phyloP scores from a whole-genome alignment of 2,888 invertebrate genomes.

The Pegoplata infirma region DNA sequence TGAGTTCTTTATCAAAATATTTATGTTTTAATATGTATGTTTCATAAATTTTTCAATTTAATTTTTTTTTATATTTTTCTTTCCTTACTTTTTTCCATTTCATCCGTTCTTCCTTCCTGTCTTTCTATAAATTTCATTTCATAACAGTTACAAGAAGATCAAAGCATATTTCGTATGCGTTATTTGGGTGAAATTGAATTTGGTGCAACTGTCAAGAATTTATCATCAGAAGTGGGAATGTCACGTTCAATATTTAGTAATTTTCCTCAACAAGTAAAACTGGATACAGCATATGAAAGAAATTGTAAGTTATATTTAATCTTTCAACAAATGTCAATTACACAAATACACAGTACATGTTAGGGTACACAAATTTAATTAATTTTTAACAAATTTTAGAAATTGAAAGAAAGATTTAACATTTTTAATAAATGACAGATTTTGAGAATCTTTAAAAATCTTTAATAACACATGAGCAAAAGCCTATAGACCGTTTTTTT shows the following conservation, averaged over 20 bases:
- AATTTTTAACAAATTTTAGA: no score
- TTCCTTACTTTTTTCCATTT: background rate
- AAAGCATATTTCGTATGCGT: slow-evolving; percentile 77
- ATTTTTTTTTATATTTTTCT: background rate
- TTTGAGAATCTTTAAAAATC: no score
- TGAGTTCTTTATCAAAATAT: slow-evolving; percentile 29
- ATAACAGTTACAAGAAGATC: slow-evolving; percentile 77
- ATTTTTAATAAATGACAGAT: no score
- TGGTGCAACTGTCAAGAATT: slow-evolving; percentile 76
- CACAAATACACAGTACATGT: slow-evolving; percentile 19
- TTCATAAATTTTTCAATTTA: slow-evolving; percentile 27
- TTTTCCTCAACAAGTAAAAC: slow-evolving; percentile 77
- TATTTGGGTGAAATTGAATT: slow-evolving; percentile 78
- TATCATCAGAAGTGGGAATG: slow-evolving; percentile 77
- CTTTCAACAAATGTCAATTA: slow-evolving; percentile 38
- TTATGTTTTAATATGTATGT: slow-evolving; percentile 43
- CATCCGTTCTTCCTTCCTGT: background rate
- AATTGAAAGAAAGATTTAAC: no score
- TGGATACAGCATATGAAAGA: slow-evolving; percentile 75
- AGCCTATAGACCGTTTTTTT: no score
- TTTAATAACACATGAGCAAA: no score
- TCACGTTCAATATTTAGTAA: slow-evolving; percentile 78
- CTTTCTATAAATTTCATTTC: background rate
- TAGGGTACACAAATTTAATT: no score
- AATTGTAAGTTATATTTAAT: slow-evolving; percentile 72